Evolutionary conservation across 1,140 invertebrate genomes (phyloP).

Genomic region (Drosophila malerkotliana): DNA sequence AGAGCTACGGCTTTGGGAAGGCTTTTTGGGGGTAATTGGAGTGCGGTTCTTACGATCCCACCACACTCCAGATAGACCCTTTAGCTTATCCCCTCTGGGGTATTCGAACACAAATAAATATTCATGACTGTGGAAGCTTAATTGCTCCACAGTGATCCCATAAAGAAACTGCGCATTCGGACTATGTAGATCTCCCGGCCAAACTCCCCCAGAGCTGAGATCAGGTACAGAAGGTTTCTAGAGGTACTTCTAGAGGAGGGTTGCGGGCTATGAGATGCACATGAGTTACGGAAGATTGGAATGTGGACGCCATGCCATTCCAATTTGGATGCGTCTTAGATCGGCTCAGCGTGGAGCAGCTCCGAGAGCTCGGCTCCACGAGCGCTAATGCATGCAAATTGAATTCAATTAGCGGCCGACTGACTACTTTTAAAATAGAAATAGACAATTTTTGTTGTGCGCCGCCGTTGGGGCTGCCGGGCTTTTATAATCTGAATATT

Average conservation of each 20-base stretch:
- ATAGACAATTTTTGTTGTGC: slow-evolving; percentile 39
- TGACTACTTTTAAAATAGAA: slow-evolving; percentile 52
- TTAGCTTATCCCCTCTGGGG: neutral
- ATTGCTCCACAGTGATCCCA: neutral
- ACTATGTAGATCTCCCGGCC: neutral
- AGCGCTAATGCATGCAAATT: slow-evolving; percentile 51
- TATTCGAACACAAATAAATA: neutral
- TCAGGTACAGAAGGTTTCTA: no score
- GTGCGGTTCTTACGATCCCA: neutral
- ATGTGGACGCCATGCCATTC: neutral
- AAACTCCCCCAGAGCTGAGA: no score
- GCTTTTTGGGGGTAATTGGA: neutral
- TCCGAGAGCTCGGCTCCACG: slow-evolving; percentile 14
- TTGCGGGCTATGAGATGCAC: no score
- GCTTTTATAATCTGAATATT: slow-evolving; percentile 1
- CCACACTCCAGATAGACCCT: no score
- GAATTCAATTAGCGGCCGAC: slow-evolving; percentile 49
- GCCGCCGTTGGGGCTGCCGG: slow-evolving; percentile 2
- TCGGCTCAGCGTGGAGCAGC: neutral
- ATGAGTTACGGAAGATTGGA: neutral
- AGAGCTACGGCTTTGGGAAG: no score
- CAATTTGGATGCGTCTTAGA: slow-evolving; percentile 14
- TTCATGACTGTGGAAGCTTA: neutral
- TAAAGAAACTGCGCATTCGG: neutral
- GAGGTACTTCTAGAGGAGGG: no score